Evolutionary conservation across 2,797 vertebrate genomes (phyloP), one percentile per base, ranked within the genome.

Genomic region (Sebastiscus tertius): DNA sequence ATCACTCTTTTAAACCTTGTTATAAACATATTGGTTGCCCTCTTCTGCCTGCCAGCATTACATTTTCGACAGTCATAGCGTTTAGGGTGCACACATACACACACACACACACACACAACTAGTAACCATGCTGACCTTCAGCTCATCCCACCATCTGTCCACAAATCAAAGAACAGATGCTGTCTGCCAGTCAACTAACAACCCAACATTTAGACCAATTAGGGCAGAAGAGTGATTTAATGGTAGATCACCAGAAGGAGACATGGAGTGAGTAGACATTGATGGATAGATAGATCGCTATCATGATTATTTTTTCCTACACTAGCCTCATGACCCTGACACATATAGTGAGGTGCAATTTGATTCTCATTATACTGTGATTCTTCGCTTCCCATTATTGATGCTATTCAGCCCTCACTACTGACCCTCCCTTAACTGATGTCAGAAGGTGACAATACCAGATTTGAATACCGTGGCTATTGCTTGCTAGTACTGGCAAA

Each of bases 101-200:
- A 33, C 39, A 24, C 59, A 62, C 81, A 63, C 75, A 42, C 65
- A 81, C 78, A 63, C 24, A 66, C 5, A 46, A 68, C 68, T 75
- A 81, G 77, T 72, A 77, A 79, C 79, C 81, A 75, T 7, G 34
- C 75, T 92, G 94, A 95, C 94, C 93, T 95, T 95, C 88, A 93
- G 77, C 82, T 83, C 91, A 85, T 86, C 89, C 90, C 87, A 90
- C 91, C 93, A 94, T 93, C 92, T 93, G 92, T 91, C 89, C 80
- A 91, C 86, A 90, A 90, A 93, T 94, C 91, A 93, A 75, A 84
- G 89, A 93, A 84, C 94, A 94, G 93, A 91, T 93, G 94, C 89
- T 92, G 78, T 75, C 87, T 90, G 92, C 83, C 94, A 89, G 80
- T 93, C 92, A 92, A 88, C 87, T 90, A 93, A 94, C 89, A 87